phyloP scores from a whole-genome alignment of 2,888 invertebrate species.

The Cynaeus angustus region DNA sequence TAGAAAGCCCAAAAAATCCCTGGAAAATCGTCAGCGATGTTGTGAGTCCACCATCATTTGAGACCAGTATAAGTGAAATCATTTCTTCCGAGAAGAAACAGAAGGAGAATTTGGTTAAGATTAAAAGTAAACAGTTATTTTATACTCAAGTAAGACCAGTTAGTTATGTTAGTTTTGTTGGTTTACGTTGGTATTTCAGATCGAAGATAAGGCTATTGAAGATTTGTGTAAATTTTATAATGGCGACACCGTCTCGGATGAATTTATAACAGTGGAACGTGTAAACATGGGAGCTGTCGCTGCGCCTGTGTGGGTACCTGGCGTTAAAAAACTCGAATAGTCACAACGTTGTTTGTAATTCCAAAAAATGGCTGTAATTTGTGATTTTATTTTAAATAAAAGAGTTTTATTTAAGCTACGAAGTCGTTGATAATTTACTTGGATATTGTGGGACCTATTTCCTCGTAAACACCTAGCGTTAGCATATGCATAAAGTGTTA shows the following conservation, averaged over 20 bases:
- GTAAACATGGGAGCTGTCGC: constrained; percentile 75
- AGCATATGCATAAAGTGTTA: too few species aligned
- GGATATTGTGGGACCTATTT: too few species aligned
- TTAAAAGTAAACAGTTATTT: constrained; percentile 81
- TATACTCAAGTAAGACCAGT: constrained; percentile 81
- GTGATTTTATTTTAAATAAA: constrained; percentile 34
- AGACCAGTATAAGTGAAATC: constrained; percentile 74
- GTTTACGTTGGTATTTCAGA: constrained; percentile 69
- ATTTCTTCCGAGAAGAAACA: constrained; percentile 83
- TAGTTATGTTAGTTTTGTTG: not conserved
- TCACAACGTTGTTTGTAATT: not conserved
- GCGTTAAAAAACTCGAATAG: constrained; percentile 40
- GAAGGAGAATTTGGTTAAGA: constrained; percentile 81
- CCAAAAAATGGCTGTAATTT: not conserved
- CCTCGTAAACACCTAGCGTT: too few species aligned
- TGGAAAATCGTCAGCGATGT: constrained; percentile 72
- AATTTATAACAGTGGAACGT: constrained; percentile 81
- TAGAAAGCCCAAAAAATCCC: constrained; percentile 69
- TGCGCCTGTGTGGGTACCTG: constrained; percentile 76
- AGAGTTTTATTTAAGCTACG: constrained; percentile 7
- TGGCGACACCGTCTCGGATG: constrained; percentile 80
- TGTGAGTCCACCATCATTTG: constrained; percentile 61
- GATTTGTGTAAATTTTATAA: constrained; percentile 85
- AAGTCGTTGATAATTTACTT: too few species aligned
- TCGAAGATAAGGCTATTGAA: constrained; percentile 90